phyloP scores from a whole-genome alignment of 2,113 vertebrate genomes.

The Dasypus novemcinctus region DNA sequence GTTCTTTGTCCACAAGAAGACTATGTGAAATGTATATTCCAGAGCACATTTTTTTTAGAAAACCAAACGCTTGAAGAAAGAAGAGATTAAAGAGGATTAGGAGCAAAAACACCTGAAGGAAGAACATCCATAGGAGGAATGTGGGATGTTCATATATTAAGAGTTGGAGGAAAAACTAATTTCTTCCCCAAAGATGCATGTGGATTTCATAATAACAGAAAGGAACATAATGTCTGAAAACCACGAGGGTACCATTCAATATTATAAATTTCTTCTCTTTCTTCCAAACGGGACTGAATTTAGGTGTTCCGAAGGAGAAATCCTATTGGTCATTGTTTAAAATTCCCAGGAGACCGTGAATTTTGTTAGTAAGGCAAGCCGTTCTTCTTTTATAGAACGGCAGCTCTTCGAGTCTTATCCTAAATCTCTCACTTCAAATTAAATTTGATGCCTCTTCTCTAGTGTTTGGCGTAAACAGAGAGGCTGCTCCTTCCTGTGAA shows the following conservation, averaged over 20 bases:
- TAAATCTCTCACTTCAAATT: neutral
- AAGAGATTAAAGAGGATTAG: neutral
- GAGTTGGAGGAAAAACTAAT: neutral
- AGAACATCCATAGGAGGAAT: neutral
- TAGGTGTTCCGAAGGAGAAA: neutral
- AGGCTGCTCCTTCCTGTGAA: neutral
- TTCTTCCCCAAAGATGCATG: neutral
- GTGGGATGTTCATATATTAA: neutral
- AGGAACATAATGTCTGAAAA: neutral
- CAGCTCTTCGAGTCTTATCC: neutral
- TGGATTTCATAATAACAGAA: neutral
- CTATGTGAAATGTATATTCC: neutral
- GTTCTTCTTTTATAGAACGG: neutral
- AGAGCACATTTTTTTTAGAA: neutral
- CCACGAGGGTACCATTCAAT: neutral
- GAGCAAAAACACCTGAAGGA: neutral
- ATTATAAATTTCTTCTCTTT: neutral
- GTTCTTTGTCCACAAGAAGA: neutral
- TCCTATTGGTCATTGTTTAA: conserved; percentile 1
- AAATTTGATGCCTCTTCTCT: neutral
- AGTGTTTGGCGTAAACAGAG: neutral
- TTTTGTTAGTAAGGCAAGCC: neutral
- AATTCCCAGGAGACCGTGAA: neutral
- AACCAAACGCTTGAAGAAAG: neutral
- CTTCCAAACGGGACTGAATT: neutral